Base-by-base conservation (phyloP, 1,140 invertebrate genomes). In the Thaumatotibia leucotreta region DNA sequence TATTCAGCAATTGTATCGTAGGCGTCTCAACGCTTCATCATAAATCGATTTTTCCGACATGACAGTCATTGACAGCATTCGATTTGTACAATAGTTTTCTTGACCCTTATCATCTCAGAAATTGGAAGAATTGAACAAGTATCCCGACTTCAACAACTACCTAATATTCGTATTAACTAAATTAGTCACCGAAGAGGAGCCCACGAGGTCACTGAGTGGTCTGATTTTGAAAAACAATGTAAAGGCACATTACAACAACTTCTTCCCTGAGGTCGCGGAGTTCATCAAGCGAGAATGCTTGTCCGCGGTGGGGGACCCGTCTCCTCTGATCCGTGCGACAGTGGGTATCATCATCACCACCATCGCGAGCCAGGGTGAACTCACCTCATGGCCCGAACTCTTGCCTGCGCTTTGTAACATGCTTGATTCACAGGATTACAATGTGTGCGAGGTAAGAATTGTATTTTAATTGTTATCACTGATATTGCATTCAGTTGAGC, bases 141-240 rank as follows among this genome's bases (percentile, higher is more conserved):
- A 97, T 92, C 98, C 98, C 74, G 98, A 99, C 87, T 99, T 99
- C 91, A 99, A 99, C 91, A 99, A 99, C 85, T 99, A 99, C 92
- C 93, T 99, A 74, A 99, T 99, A 84, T 99, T 98, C 93, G 98
- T 99, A 75, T 92, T 99, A 69, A 99, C 98, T 52, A 98, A 99
- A 93, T 91, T 99, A 67, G 96, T 95, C 76, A 93, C 95, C 67
- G 97, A 99, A 95, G 97, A 99, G 94, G 98, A 99, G 89, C 96
- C 98, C 50, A 99, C 98, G 45, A 94, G 99, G 77, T 99, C 98
- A 5, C 90, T 99, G 17, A 98, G 97, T 93, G 99, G 99, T 76
- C 92, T 99, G 62, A 99, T 99, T 80, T 93, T 99, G 74, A 99
- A 99, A 91, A 99, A 99, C 86, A 99, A 99, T 92, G 97, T 99